Conservation (phyloP, 2,113 vertebrate genomes). For the Myodes glareolus region DNA sequence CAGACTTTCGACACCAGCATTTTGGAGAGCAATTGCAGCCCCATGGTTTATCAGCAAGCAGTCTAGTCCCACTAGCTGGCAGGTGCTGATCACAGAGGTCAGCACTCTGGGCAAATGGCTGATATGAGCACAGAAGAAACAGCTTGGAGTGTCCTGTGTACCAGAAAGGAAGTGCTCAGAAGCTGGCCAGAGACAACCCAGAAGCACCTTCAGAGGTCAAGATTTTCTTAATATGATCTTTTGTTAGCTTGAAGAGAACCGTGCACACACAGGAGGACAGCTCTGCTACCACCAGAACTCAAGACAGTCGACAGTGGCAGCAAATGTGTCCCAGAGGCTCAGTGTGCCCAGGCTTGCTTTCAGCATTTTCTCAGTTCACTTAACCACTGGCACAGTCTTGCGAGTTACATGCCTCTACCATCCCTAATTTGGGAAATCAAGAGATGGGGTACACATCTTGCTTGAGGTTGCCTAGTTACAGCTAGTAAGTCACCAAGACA, state of each 20-base stretch:
- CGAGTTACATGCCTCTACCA: background rate
- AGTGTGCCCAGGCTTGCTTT: background rate
- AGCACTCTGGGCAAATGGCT: background rate
- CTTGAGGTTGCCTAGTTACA: too few species aligned
- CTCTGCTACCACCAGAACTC: fast-evolving
- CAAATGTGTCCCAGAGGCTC: background rate
- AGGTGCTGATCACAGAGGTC: background rate
- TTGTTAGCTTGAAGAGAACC: background rate
- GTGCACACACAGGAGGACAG: fast-evolving
- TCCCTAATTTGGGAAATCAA: too few species aligned
- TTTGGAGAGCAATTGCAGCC: background rate
- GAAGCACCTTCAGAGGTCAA: background rate
- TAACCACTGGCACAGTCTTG: background rate
- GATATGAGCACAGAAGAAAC: background rate
- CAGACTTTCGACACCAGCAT: background rate
- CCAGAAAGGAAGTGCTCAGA: background rate
- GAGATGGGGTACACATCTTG: background rate
- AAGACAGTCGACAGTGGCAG: background rate
- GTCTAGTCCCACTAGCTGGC: background rate
- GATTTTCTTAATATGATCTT: background rate
- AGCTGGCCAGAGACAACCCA: too few species aligned
- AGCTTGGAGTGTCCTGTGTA: too few species aligned
- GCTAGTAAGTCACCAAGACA: background rate
- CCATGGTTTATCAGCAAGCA: fast-evolving
- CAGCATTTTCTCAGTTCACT: background rate